Percentiles rank a stretch among this genome's conserved stretches.
phyloP scores from a whole-genome alignment of 2,113 vertebrate genomes.

The Elgaria multicarinata region DNA sequence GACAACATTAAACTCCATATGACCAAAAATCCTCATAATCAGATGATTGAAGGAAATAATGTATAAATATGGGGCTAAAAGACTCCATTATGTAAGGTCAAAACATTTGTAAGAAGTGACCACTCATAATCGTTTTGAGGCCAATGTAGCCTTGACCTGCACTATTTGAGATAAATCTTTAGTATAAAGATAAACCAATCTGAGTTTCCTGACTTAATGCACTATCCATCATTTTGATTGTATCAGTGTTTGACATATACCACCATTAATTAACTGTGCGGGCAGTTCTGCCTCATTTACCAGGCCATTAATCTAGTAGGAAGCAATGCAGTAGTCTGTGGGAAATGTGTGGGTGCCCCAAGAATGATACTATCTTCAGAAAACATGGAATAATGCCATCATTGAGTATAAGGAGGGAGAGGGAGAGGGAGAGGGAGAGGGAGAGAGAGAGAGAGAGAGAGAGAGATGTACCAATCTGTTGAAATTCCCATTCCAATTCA shows the following conservation, averaged over 20 bases:
- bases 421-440: no score
- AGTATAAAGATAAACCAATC: slow-evolving; percentile 33
- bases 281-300: slow-evolving; percentile 42
- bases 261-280: slow-evolving; percentile 3
- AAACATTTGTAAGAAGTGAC: background rate
- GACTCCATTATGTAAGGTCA: background rate
- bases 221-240: slow-evolving; percentile 51
- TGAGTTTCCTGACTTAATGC: slow-evolving; percentile 34
- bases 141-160: slow-evolving; percentile 27
- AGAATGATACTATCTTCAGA: background rate
- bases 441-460: no score
- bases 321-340: slow-evolving; percentile 1
- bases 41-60: background rate
- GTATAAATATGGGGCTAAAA: fast-evolving
- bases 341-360: slow-evolving; percentile 20
- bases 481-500: background rate
- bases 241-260: slow-evolving; percentile 42
- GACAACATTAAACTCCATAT: background rate
- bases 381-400: slow-evolving; percentile 11
- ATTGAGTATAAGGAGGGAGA: background rate
- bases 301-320: slow-evolving; percentile 34
- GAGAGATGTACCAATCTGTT: background rate
- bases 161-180: slow-evolving; percentile 38
- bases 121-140: background rate
- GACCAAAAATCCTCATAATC: background rate